Percentiles rank a stretch among this genome's conserved stretches.
These are phyloP conservation scores for Drosophila pachea DNA, from an alignment of 1,140 invertebrate genomes.

Conservation along the genomic window DNA sequence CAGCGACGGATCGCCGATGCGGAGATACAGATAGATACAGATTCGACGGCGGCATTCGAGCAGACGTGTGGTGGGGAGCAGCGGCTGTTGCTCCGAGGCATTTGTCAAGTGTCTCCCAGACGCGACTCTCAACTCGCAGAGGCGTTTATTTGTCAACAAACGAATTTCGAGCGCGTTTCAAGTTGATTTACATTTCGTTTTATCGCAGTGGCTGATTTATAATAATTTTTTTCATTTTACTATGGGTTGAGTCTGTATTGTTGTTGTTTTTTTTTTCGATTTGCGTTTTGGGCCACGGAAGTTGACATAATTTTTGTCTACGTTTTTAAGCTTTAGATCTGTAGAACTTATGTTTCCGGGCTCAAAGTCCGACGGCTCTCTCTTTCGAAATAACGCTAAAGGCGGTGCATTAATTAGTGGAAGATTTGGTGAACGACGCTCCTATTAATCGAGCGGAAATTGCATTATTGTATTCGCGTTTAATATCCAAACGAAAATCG, in stretches of 20 bases:
- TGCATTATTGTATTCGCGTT: slow-evolving; percentile 48
- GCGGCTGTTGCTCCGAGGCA: slow-evolving; percentile 42
- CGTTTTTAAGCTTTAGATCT: no score
- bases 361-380: no score
- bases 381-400: slow-evolving; percentile 39
- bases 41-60: slow-evolving; percentile 50
- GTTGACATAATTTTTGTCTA: slow-evolving; percentile 57
- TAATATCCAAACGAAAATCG: slow-evolving; percentile 33
- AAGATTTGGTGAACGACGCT: slow-evolving; percentile 24
- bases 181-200: slow-evolving; percentile 65
- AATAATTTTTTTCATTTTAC: slow-evolving; percentile 42
- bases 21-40: slow-evolving; percentile 31
- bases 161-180: slow-evolving; percentile 63
- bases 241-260: slow-evolving; percentile 1
- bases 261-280: slow-evolving; percentile 19
- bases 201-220: slow-evolving; percentile 56
- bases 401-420: slow-evolving; percentile 65
- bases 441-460: slow-evolving; percentile 72
- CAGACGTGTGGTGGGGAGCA: slow-evolving; percentile 2
- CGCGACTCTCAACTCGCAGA: slow-evolving; percentile 41
- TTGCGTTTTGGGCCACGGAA: slow-evolving; percentile 53
- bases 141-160: slow-evolving; percentile 73
- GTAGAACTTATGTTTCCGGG: no score
- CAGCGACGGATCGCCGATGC: slow-evolving; percentile 10
- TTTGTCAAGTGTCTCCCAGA: slow-evolving; percentile 62